These are phyloP conservation scores for Crotalus horridus DNA, from an alignment of 2,113 vertebrate genomes.

Conservation along the genomic window DNA sequence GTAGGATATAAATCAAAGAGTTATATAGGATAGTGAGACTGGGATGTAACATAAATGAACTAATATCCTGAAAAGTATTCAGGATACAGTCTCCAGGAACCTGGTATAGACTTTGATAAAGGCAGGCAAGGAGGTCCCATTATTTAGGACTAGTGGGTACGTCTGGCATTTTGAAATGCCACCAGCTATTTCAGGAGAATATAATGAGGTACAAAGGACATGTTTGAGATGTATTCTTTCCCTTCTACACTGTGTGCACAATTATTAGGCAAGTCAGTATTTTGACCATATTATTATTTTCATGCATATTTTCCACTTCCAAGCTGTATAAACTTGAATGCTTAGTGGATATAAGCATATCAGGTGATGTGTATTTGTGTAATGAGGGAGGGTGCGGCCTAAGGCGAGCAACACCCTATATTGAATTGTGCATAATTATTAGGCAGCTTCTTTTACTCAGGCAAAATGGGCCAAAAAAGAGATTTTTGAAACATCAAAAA, in stretches of 20 bases:
- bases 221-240: background rate
- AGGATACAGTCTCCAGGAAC: background rate
- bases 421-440: too few relatives aligned
- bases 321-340: too few relatives aligned
- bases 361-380: too few relatives aligned
- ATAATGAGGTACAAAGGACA: background rate
- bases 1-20: background rate
- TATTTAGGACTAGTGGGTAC: background rate
- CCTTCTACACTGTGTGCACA: background rate
- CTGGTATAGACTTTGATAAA: background rate
- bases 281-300: too few relatives aligned
- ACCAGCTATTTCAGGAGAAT: background rate
- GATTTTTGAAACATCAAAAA: too few relatives aligned
- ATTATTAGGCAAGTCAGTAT: too few relatives aligned
- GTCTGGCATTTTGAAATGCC: background rate
- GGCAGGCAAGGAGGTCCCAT: background rate
- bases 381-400: too few relatives aligned
- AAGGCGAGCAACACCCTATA: too few relatives aligned
- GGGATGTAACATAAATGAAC: background rate
- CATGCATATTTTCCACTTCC: too few relatives aligned
- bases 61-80: background rate
- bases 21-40: background rate
- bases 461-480: too few relatives aligned
- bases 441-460: too few relatives aligned
- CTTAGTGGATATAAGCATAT: too few relatives aligned